Conservation (phyloP, 2,888 invertebrate species). For the Thelaira solivaga region DNA sequence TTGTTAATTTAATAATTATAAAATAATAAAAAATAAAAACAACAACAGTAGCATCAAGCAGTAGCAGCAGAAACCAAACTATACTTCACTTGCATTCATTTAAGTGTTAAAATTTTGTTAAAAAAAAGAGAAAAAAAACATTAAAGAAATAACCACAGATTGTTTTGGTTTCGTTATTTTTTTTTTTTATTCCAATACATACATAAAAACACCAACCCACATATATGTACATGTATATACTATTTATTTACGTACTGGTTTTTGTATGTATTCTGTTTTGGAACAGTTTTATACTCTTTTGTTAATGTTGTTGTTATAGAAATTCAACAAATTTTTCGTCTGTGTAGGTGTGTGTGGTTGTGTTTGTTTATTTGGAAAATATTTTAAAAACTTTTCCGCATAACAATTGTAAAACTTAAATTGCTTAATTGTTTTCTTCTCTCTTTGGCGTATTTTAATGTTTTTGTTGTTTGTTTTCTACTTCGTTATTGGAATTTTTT, state of each 20-base stretch:
- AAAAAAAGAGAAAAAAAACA: constrained; percentile 23
- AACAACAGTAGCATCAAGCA: no score
- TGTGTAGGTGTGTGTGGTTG: neutral
- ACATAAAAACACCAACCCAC: neutral
- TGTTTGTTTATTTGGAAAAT: constrained; percentile 26
- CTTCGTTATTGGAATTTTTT: neutral
- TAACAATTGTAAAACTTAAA: constrained; percentile 53
- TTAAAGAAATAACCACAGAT: constrained; percentile 41
- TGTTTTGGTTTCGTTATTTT: constrained; percentile 25
- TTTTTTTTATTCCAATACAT: neutral
- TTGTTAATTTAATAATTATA: constrained; percentile 23
- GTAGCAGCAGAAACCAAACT: constrained; percentile 40
- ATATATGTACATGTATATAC: neutral
- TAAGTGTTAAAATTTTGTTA: constrained; percentile 47
- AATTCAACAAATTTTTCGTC: constrained; percentile 10
- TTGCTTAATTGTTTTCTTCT: constrained; percentile 49
- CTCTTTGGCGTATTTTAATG: neutral
- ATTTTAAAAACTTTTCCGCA: constrained; percentile 43
- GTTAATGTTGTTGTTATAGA: neutral
- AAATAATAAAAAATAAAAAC: neutral
- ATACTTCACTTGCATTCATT: constrained; percentile 53
- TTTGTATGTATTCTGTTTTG: neutral
- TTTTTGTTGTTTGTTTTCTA: neutral
- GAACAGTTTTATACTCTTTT: neutral
- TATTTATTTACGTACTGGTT: neutral